Evolutionary conservation across 1,140 invertebrate genomes (phyloP).

Genomic region (Achatina immaculata): DNA sequence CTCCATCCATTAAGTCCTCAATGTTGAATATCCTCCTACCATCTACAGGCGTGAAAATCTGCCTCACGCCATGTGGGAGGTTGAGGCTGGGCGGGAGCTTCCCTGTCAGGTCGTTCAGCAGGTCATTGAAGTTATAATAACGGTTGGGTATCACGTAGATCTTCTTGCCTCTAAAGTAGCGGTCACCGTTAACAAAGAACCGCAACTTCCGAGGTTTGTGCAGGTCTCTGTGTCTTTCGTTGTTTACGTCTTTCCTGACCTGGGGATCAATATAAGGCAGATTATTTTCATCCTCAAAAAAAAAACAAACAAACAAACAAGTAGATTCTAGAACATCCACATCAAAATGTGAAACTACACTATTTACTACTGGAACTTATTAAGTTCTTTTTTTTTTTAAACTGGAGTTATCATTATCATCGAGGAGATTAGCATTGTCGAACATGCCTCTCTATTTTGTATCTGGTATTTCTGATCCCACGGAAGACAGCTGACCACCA

Average conservation of each 20-base stretch:
- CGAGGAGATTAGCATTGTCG: too few relatives aligned
- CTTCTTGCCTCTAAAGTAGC: slow-evolving; percentile 70
- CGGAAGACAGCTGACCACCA: too few relatives aligned
- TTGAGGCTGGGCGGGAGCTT: slow-evolving; percentile 66
- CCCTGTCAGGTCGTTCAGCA: slow-evolving; percentile 69
- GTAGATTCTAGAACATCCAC: too few relatives aligned
- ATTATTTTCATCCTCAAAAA: too few relatives aligned
- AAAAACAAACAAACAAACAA: too few relatives aligned
- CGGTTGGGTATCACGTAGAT: slow-evolving; percentile 67
- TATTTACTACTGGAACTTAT: too few relatives aligned
- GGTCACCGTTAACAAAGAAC: slow-evolving; percentile 70
- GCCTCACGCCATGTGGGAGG: slow-evolving; percentile 70
- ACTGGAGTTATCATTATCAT: too few relatives aligned
- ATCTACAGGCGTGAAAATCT: slow-evolving; percentile 67
- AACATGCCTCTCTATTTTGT: too few relatives aligned
- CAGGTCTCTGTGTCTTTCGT: slow-evolving; percentile 62
- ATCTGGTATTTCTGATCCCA: too few relatives aligned
- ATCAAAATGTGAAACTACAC: too few relatives aligned
- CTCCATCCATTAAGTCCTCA: slow-evolving; percentile 67
- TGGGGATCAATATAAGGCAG: slow-evolving; percentile 51
- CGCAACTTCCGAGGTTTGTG: slow-evolving; percentile 64
- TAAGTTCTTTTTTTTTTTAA: too few relatives aligned
- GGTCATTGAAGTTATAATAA: slow-evolving; percentile 69
- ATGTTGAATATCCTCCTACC: slow-evolving; percentile 65
- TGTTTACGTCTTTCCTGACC: slow-evolving; percentile 59